These are phyloP conservation scores for Pandemis heparana DNA, from an alignment of 2,888 invertebrate species.

Conservation along the genomic window DNA sequence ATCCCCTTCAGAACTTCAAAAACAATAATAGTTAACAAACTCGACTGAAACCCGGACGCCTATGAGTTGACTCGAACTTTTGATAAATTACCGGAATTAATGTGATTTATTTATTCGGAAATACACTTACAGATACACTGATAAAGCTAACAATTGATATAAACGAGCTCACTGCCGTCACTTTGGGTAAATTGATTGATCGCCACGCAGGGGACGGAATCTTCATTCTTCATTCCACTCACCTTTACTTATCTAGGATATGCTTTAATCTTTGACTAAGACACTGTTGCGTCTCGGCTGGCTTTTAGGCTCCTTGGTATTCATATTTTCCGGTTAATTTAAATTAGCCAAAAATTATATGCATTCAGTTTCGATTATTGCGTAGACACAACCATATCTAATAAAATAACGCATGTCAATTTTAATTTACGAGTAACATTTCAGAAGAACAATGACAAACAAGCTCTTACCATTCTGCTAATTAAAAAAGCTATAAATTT, in stretches of 20 bases:
- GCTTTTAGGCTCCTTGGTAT: not conserved
- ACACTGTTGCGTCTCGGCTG: not conserved
- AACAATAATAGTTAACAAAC: conserved; percentile 34
- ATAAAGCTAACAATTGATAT: conserved; percentile 70
- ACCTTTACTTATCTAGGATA: conserved; percentile 30
- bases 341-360: too few relatives aligned
- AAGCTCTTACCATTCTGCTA: too few relatives aligned
- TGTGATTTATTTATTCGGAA: conserved; percentile 68
- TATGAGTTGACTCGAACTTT: conserved; percentile 47
- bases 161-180: conserved; percentile 62
- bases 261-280: conserved; percentile 32
- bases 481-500: too few relatives aligned
- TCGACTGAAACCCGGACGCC: conserved; percentile 21
- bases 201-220: conserved; percentile 51
- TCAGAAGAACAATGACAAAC: too few relatives aligned
- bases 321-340: not conserved
- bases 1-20: conserved; percentile 18
- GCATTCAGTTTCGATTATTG: too few relatives aligned
- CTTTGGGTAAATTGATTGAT: conserved; percentile 72
- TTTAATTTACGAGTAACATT: too few relatives aligned
- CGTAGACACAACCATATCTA: too few relatives aligned
- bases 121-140: conserved; percentile 58
- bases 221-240: conserved; percentile 52
- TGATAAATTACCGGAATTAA: conserved; percentile 63
- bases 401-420: too few relatives aligned